phyloP scores from a whole-genome alignment of 2,888 invertebrate species.

The Euplexia lucipara region DNA sequence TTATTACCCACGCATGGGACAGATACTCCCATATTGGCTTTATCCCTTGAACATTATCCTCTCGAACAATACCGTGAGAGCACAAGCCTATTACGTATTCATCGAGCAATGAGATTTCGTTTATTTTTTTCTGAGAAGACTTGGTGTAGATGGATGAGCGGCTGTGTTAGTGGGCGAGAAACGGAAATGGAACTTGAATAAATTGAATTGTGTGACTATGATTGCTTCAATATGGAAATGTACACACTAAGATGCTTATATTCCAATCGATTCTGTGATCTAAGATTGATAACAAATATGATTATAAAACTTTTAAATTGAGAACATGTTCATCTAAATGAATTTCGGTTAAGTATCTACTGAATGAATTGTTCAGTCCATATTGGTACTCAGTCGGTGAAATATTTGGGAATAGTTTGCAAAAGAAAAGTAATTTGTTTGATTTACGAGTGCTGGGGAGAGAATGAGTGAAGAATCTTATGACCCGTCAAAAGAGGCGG shows the following conservation, averaged over 20 bases:
- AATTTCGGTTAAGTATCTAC: conserved; percentile 7
- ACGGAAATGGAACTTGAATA: conserved; percentile 83
- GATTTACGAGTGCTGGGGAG: conserved; percentile 50
- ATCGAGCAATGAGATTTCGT: conserved; percentile 78
- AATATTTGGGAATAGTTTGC: not conserved
- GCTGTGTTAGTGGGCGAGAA: conserved; percentile 78
- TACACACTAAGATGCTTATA: conserved; percentile 71
- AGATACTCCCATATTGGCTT: conserved; percentile 60
- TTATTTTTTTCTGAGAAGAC: conserved; percentile 78
- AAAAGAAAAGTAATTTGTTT: conserved; percentile 50
- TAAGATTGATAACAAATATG: conserved; percentile 19
- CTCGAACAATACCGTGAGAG: conserved; percentile 73
- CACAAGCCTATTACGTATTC: conserved; percentile 77
- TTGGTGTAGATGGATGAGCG: conserved; percentile 77
- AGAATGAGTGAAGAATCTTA: conserved; percentile 62
- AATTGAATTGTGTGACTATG: conserved; percentile 84
- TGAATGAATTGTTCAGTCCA: conserved; percentile 3
- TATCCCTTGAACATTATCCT: conserved; percentile 59
- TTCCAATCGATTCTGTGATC: conserved; percentile 63
- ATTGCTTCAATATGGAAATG: conserved; percentile 80
- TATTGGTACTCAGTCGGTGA: not conserved
- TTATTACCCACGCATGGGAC: conserved; percentile 47
- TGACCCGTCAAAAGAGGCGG: conserved; percentile 77
- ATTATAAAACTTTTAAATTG: conserved; percentile 27
- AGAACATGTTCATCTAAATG: conserved; percentile 18